A percentile compares a stretch with the other conserved stretches of the same genome.
These are phyloP conservation scores for Loris lydekkerianus DNA, from an alignment of 2,797 vertebrate genomes.

Conservation along the genomic window DNA sequence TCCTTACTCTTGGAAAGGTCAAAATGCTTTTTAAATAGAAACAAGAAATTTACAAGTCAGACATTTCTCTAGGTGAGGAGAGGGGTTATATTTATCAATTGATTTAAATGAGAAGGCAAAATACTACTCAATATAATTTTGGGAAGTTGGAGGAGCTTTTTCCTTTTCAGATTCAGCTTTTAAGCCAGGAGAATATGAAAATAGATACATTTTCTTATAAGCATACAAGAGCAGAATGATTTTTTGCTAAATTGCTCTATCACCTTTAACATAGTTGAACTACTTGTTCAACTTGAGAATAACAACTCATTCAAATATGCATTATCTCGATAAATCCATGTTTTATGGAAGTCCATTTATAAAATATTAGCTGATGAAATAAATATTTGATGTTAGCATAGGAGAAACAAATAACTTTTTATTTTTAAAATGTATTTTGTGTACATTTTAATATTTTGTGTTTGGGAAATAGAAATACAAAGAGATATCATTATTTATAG, in stretches of 20 bases:
- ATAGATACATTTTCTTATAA: background rate
- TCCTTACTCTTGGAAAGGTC: constrained; percentile 62
- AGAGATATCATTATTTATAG: background rate
- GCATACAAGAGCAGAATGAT: background rate
- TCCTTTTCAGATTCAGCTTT: background rate
- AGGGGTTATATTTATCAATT: background rate
- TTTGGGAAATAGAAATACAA: constrained; percentile 33
- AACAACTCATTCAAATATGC: background rate
- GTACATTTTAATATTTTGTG: background rate
- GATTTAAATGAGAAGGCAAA: constrained; percentile 72
- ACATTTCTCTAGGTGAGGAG: constrained; percentile 42
- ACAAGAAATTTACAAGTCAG: constrained; percentile 21
- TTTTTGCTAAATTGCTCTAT: constrained; percentile 26
- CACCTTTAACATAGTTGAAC: background rate
- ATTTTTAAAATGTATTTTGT: background rate
- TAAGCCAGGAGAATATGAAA: background rate
- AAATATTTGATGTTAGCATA: background rate
- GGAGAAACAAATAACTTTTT: background rate
- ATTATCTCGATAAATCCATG: background rate
- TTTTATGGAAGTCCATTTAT: background rate
- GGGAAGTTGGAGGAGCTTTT: background rate
- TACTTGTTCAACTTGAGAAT: background rate
- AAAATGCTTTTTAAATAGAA: constrained; percentile 10
- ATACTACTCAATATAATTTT: background rate
- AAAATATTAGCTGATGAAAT: background rate